Percentiles rank a stretch among this genome's conserved stretches.
These are phyloP conservation scores for Latrodectus geometricus DNA, from an alignment of 1,140 invertebrate genomes.

Conservation along the genomic window DNA sequence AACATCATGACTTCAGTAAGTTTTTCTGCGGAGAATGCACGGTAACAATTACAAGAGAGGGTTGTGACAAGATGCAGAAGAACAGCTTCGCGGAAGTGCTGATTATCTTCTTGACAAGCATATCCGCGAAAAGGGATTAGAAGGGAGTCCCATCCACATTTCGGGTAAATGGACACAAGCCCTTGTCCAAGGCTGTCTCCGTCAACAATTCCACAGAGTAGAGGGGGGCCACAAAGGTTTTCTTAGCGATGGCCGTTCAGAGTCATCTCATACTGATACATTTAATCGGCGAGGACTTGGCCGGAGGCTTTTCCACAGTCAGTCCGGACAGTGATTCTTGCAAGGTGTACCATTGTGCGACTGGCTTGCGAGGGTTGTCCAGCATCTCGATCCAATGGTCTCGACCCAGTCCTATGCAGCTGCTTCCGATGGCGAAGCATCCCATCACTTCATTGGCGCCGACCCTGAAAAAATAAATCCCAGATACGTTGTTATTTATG, in stretches of 20 bases:
- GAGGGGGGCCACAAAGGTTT: neutral
- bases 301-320: conserved; percentile 67
- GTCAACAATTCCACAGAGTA: neutral
- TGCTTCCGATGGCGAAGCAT: conserved; percentile 82
- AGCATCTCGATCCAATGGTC: conserved; percentile 92
- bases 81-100: neutral
- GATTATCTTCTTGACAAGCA: conserved; percentile 30
- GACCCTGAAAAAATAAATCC: conserved; percentile 74
- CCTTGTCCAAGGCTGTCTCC: conserved; percentile 28
- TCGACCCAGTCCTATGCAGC: conserved; percentile 81
- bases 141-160: neutral
- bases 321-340: conserved; percentile 74
- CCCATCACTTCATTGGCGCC: conserved; percentile 89
- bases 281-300: conserved; percentile 60
- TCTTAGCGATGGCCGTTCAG: neutral
- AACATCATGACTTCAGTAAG: no score
- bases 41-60: neutral
- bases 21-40: neutral
- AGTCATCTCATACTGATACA: conserved; percentile 61
- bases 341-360: conserved; percentile 87
- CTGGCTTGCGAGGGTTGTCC: conserved; percentile 84
- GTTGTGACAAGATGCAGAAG: conserved; percentile 7
- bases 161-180: conserved; percentile 9
- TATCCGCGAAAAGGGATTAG: neutral
- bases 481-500: conserved; percentile 40